Evolutionary conservation across 2,113 vertebrate species (phyloP).

Genomic region (Chiloscyllium plagiosum): DNA sequence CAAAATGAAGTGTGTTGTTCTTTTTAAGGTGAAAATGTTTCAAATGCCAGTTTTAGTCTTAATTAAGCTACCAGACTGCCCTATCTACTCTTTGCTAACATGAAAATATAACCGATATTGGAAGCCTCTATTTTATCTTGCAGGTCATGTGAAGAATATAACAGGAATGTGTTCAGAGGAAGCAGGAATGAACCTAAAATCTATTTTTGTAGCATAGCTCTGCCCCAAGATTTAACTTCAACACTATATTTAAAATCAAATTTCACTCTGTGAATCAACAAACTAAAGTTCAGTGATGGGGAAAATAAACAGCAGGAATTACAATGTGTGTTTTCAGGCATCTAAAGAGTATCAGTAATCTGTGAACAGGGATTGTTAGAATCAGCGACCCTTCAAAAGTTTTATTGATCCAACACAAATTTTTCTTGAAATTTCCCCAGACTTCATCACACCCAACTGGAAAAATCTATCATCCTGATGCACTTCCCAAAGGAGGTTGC

Average conservation of each 20-base stretch:
- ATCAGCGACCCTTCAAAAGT: neutral
- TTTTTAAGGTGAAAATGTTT: neutral
- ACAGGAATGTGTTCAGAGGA: neutral
- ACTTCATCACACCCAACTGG: neutral
- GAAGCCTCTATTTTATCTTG: neutral
- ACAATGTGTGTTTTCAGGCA: neutral
- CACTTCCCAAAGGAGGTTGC: neutral
- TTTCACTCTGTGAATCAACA: neutral
- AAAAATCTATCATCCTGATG: neutral
- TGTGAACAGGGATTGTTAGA: neutral
- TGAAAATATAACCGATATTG: neutral
- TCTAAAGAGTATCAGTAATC: neutral
- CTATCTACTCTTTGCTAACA: neutral
- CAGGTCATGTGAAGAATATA: neutral
- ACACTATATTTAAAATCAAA: neutral
- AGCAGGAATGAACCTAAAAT: neutral
- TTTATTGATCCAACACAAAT: neutral
- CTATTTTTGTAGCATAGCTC: neutral
- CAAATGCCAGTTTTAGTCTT: neutral
- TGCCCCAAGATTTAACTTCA: neutral
- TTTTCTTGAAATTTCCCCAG: neutral
- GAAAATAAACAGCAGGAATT: neutral
- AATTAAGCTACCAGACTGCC: neutral
- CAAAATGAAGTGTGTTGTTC: neutral
- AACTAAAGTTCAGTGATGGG: neutral